phyloP scores from a whole-genome alignment of 2,888 invertebrate genomes.

The Gasteruption jaculator region DNA sequence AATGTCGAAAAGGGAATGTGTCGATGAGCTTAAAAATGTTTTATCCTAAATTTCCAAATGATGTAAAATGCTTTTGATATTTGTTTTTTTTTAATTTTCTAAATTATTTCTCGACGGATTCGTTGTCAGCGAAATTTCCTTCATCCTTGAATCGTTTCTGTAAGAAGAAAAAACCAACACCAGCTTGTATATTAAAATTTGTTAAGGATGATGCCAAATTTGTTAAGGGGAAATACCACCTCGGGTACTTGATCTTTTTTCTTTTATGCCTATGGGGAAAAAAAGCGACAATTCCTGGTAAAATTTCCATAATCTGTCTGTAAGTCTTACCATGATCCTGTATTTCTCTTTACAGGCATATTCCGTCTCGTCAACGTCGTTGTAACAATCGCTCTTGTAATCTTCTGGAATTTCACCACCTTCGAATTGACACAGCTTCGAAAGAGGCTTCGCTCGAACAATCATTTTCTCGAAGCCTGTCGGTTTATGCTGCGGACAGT shows the following conservation, averaged over 20 bases:
- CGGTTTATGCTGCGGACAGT: constrained; percentile 75
- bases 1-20: no score
- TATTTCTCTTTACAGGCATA: constrained; percentile 79
- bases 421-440: constrained; percentile 71
- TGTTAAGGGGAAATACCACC: no score
- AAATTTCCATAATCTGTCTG: constrained; percentile 2
- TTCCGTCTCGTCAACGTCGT: constrained; percentile 73
- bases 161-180: constrained; percentile 46
- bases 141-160: constrained; percentile 55
- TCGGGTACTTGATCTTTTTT: not conserved
- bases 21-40: no score
- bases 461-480: constrained; percentile 70
- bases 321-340: constrained; percentile 66
- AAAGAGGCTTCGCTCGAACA: constrained; percentile 65
- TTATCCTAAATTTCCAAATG: no score
- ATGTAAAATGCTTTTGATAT: no score
- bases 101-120: constrained; percentile 41
- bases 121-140: constrained; percentile 33
- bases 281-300: not conserved
- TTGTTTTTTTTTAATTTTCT: no score
- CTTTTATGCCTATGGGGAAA: not conserved
- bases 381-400: constrained; percentile 75
- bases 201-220: not conserved
- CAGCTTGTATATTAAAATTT: constrained; percentile 27
- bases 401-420: constrained; percentile 66